A percentile compares a stretch with the other conserved stretches of the same genome.
Evolutionary conservation across 2,113 vertebrate genomes (phyloP).

Genomic region (Crocuta crocuta): DNA sequence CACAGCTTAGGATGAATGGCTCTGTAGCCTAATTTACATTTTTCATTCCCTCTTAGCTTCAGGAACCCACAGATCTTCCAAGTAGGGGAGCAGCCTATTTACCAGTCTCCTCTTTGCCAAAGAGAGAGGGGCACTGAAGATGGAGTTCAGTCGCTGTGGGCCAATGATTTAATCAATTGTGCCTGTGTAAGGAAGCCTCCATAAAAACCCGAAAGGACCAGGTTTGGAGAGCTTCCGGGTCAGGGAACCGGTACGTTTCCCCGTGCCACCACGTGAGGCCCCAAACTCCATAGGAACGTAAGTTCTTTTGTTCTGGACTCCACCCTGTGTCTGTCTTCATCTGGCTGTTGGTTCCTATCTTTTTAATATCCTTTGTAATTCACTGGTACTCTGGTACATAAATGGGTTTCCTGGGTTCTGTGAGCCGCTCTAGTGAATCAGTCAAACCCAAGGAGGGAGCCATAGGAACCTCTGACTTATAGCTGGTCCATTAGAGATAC

Average conservation of each 20-base stretch:
- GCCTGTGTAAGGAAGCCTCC: neutral
- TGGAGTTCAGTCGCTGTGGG: neutral
- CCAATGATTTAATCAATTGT: neutral
- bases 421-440: neutral
- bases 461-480: neutral
- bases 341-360: neutral
- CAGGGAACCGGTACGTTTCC: neutral
- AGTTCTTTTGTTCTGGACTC: neutral
- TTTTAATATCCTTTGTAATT: neutral
- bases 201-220: neutral
- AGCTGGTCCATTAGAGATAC: neutral
- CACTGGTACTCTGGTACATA: neutral
- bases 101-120: neutral
- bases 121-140: neutral
- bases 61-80: neutral
- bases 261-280: too few species aligned
- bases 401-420: neutral
- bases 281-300: neutral
- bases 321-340: neutral
- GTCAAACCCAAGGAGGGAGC: neutral
- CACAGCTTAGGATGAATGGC: constrained; percentile 39
- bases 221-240: neutral
- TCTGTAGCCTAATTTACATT: constrained; percentile 20
- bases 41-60: constrained; percentile 35
- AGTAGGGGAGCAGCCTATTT: neutral